Evolutionary conservation across 2,797 vertebrate species (phyloP), one percentile per base, ranked within the genome.

Genomic region (Falco berigora): DNA sequence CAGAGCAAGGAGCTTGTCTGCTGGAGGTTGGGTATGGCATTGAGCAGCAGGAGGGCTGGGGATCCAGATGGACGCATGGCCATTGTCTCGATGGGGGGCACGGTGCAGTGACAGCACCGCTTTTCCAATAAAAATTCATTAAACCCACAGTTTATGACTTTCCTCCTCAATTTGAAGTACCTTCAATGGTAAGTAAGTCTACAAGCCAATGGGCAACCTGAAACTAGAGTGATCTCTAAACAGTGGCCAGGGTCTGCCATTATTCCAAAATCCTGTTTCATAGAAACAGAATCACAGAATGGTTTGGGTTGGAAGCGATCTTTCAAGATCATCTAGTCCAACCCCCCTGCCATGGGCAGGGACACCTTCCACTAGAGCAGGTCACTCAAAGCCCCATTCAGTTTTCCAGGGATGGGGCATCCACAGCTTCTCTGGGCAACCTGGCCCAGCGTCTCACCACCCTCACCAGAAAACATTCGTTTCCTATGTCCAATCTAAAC

Each of bases 21-120:
- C 34, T 40, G 47, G 42, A 79, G 58, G 42, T 4, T 71, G 67
- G 40, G 72, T 58, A 82, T 15, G 67, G 40, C 7, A 6, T 2
- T 13, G 71, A 95, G 61, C 90, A 83, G 95, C 78, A 56, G 92
- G 93, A 87, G 95, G 91, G 80, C 77, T 8, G 72, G 20, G 25
- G 40, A 95, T 32, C 22, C 18, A 12, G 64, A 44, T 5, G 72
- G 63, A 71, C 25, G 63, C 27, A n/a, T 0, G 1, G 91, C 58
- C n/a, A 5, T 1, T 2, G 25, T 59, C 85, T 88, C 17, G 0
- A 17, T 5, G 3, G 4, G 59, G 66, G 68, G 46, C 14, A 34
- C 0, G 4, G 76, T 0, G 4, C 38, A n/a, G 56, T 0, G 7
- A 52, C 7, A 91, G 62, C 2, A 7, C 14, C 2, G 6, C 8